Percentiles rank a stretch among this genome's conserved stretches.
Evolutionary conservation across 2,888 invertebrate species (phyloP).

Genomic region (Heliothis peltigera): DNA sequence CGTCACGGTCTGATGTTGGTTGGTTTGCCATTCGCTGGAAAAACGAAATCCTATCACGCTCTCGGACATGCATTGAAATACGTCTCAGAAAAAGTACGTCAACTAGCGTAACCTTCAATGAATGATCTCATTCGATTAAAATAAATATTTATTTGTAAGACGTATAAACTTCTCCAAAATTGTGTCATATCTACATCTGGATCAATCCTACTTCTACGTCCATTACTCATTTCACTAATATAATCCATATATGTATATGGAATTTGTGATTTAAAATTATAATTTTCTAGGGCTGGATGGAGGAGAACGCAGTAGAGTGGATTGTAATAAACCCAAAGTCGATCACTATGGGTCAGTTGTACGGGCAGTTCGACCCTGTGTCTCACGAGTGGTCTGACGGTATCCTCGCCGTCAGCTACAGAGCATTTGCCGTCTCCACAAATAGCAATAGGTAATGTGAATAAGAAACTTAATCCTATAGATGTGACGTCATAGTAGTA

Average conservation of each 20-base stretch:
- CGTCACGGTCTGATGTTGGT: slow-evolving; percentile 98
- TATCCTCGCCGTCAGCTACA: slow-evolving; percentile 95
- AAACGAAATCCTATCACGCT: slow-evolving; percentile 95
- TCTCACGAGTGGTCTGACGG: slow-evolving; percentile 99
- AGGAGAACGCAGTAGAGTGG: slow-evolving; percentile 94
- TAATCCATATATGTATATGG: neutral
- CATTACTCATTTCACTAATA: neutral
- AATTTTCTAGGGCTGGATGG: slow-evolving; percentile 91
- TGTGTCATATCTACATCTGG: too few species aligned
- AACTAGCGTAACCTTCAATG: neutral
- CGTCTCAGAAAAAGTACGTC: slow-evolving; percentile 92
- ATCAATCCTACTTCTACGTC: neutral
- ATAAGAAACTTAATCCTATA: neutral
- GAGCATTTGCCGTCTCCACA: slow-evolving; percentile 94
- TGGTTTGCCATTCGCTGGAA: slow-evolving; percentile 97
- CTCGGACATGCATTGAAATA: slow-evolving; percentile 95
- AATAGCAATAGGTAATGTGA: slow-evolving; percentile 91
- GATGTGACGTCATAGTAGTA: too few species aligned
- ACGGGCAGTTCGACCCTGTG: slow-evolving; percentile 97
- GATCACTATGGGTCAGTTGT: slow-evolving; percentile 98
- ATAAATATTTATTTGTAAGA: too few species aligned
- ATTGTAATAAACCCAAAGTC: slow-evolving; percentile 98
- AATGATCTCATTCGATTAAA: neutral
- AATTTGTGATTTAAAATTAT: too few species aligned
- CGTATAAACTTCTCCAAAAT: too few species aligned